Conservation (phyloP, 2,113 vertebrate genomes). For the Pluvianellus socialis region DNA sequence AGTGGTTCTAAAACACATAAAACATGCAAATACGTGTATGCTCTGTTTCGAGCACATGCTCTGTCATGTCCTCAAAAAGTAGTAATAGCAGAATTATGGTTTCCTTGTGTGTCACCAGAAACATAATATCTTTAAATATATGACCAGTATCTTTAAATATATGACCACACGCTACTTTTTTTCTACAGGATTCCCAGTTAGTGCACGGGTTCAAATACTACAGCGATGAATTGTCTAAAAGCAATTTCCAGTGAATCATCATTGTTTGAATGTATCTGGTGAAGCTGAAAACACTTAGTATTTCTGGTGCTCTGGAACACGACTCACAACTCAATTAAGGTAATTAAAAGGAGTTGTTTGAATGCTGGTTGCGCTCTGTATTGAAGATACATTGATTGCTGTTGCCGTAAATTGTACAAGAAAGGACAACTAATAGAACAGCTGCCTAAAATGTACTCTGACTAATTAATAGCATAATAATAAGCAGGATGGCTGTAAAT, state of each 20-base stretch:
- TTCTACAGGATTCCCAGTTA: background rate
- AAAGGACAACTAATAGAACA: background rate
- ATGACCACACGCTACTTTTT: accelerated
- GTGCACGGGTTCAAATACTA: background rate
- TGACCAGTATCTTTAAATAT: background rate
- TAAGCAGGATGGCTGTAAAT: slow-evolving; percentile 1
- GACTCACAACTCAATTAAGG: background rate
- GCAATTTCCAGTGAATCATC: background rate
- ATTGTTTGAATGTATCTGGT: background rate
- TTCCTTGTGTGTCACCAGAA: background rate
- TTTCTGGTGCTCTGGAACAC: background rate
- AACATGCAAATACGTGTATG: background rate
- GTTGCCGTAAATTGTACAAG: slow-evolving; percentile 75
- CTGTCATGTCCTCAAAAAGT: background rate
- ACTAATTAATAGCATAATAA: slow-evolving; percentile 43
- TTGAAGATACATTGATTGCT: slow-evolving; percentile 75
- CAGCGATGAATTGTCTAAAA: background rate
- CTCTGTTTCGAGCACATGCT: background rate
- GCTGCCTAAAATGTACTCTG: slow-evolving; percentile 44
- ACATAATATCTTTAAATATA: background rate
- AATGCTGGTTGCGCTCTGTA: slow-evolving; percentile 9
- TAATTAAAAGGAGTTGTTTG: background rate
- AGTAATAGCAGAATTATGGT: background rate
- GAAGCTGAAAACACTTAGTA: background rate
- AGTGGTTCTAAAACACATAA: background rate